These are phyloP conservation scores for Dendrolimus kikuchii DNA, from an alignment of 1,140 invertebrate species.

Conservation along the genomic window DNA sequence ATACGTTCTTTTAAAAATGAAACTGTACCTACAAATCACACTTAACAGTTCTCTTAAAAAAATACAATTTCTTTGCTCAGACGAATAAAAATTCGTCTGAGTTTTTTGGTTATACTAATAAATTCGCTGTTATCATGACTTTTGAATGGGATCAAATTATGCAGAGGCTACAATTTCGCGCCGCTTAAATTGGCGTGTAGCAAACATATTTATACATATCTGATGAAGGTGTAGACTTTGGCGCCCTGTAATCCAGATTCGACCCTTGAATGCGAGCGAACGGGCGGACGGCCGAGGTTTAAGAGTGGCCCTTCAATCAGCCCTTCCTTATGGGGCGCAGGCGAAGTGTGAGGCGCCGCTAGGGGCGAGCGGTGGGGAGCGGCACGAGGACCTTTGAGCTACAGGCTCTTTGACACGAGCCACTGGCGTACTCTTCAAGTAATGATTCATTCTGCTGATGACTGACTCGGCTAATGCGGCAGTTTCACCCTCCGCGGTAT, in stretches of 20 bases:
- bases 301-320: slow-evolving; percentile 70
- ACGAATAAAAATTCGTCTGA: too few relatives aligned
- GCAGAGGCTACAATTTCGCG: slow-evolving; percentile 46
- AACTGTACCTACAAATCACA: too few relatives aligned
- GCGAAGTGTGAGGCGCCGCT: slow-evolving; percentile 27
- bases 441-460: slow-evolving; percentile 71
- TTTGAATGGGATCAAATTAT: slow-evolving; percentile 50
- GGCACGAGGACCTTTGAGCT: slow-evolving; percentile 63
- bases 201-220: slow-evolving; percentile 65
- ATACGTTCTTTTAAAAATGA: too few relatives aligned
- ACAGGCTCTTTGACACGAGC: slow-evolving; percentile 69
- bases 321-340: slow-evolving; percentile 54
- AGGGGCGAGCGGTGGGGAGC: slow-evolving; percentile 18
- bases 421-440: slow-evolving; percentile 69
- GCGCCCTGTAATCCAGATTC: slow-evolving; percentile 69
- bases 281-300: slow-evolving; percentile 66
- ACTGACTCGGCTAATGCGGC: slow-evolving; percentile 65
- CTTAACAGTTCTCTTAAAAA: too few relatives aligned
- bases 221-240: slow-evolving; percentile 65
- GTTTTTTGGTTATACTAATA: too few relatives aligned
- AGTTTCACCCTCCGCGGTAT: slow-evolving; percentile 44
- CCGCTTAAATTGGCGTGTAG: slow-evolving; percentile 46
- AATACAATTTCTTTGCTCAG: too few relatives aligned
- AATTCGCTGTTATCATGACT: not conserved
- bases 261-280: slow-evolving; percentile 67